Conservation (phyloP, 2,888 invertebrate species). For the Mycogona germanica region DNA sequence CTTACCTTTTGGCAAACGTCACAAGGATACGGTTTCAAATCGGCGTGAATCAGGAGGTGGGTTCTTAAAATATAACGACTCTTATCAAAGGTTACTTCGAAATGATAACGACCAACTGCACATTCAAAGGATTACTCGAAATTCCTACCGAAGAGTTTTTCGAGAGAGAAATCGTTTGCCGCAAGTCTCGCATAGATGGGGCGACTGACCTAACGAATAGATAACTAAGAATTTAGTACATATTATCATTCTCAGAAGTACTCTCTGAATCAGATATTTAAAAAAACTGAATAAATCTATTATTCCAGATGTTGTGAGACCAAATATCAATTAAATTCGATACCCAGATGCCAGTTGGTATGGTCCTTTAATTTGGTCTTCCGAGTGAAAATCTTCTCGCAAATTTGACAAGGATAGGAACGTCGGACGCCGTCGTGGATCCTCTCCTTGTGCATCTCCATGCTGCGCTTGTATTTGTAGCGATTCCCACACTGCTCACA, state of each 20-base stretch:
- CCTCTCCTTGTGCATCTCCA: constrained; percentile 12
- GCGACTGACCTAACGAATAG: background rate
- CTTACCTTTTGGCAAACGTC: constrained; percentile 31
- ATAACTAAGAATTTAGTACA: too few species aligned
- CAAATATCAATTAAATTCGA: too few species aligned
- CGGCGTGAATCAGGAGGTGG: constrained; percentile 5
- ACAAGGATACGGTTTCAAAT: constrained; percentile 24
- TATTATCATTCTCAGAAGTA: too few species aligned
- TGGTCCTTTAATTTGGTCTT: constrained; percentile 11
- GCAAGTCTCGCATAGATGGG: constrained; percentile 3
- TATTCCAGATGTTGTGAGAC: too few species aligned
- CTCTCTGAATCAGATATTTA: too few species aligned
- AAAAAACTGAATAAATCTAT: too few species aligned
- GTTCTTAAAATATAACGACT: too few species aligned
- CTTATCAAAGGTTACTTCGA: too few species aligned
- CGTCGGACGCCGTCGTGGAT: constrained; percentile 6
- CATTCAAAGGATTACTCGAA: too few species aligned
- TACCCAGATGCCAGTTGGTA: constrained; percentile 7
- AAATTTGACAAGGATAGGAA: background rate
- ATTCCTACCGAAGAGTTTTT: background rate
- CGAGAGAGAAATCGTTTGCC: constrained; percentile 2
- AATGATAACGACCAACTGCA: too few species aligned
- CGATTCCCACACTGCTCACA: constrained; percentile 8
- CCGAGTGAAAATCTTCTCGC: background rate
- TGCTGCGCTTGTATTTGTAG: constrained; percentile 12